phyloP scores from a whole-genome alignment of 2,113 vertebrate species.

The Catagonus wagneri region DNA sequence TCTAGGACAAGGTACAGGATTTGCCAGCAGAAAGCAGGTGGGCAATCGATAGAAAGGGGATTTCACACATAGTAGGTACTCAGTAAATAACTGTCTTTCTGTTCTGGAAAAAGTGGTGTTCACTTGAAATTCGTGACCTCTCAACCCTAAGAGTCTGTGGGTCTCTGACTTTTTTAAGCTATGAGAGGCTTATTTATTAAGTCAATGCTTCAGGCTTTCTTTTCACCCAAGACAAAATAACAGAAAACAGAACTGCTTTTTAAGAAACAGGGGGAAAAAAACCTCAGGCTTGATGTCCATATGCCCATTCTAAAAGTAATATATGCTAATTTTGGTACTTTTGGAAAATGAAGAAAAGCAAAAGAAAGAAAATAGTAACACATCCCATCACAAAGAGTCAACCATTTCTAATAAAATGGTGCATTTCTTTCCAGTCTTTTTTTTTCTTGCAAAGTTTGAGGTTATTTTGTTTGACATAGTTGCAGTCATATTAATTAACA shows the following conservation, averaged over 20 bases:
- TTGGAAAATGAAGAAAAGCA: conserved; percentile 53
- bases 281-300: conserved; percentile 6
- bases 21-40: not conserved
- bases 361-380: conserved; percentile 23
- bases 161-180: conserved; percentile 56
- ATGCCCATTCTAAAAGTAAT: conserved; percentile 57
- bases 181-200: conserved; percentile 69
- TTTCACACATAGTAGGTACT: conserved; percentile 47
- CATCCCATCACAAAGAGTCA: not conserved
- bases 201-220: conserved; percentile 53
- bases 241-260: conserved; percentile 43
- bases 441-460: not conserved
- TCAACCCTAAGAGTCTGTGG: conserved; percentile 43
- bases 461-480: conserved; percentile 50
- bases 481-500: not conserved
- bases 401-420: not conserved
- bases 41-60: not conserved
- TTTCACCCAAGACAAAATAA: conserved; percentile 24
- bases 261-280: not conserved
- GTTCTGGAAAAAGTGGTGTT: conserved; percentile 37
- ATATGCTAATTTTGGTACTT: conserved; percentile 41
- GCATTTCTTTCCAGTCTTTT: not conserved
- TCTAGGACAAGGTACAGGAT: not conserved
- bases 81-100: conserved; percentile 56
- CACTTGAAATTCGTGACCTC: conserved; percentile 69